Evolutionary conservation across 2,888 invertebrate species (phyloP).

Genomic region (Mystacides longicornis): DNA sequence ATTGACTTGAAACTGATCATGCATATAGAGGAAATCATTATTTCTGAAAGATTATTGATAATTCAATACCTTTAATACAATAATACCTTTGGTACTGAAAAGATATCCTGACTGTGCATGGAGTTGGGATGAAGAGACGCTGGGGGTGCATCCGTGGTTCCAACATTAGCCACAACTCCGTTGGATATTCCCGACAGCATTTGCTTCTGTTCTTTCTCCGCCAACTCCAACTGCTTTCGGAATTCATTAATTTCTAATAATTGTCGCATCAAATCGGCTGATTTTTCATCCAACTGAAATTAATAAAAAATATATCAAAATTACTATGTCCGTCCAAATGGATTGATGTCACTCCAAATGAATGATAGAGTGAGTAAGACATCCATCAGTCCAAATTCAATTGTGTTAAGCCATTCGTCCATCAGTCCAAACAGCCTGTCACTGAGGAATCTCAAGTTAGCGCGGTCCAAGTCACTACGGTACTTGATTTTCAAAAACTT

Average conservation of each 20-base stretch:
- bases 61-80: too few relatives aligned
- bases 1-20: too few relatives aligned
- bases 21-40: too few relatives aligned
- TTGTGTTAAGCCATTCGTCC: too few relatives aligned
- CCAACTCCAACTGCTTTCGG: conserved; percentile 12
- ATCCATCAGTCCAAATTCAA: too few relatives aligned
- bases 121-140: conserved; percentile 4
- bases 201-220: conserved; percentile 1
- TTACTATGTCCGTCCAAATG: neutral
- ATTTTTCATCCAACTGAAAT: conserved; percentile 21
- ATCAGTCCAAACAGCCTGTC: too few relatives aligned
- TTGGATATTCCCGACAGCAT: conserved; percentile 11
- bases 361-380: too few relatives aligned
- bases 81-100: conserved; percentile 19
- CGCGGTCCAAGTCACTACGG: too few relatives aligned
- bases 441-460: too few relatives aligned
- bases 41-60: too few relatives aligned
- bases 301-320: neutral
- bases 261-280: conserved; percentile 20
- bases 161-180: neutral
- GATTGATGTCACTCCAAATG: neutral
- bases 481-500: too few relatives aligned
- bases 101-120: conserved; percentile 13
- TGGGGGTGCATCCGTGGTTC: neutral
- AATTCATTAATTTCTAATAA: conserved; percentile 17